Conservation (phyloP, 2,113 vertebrate genomes). For the Nothobranchius furzeri region DNA sequence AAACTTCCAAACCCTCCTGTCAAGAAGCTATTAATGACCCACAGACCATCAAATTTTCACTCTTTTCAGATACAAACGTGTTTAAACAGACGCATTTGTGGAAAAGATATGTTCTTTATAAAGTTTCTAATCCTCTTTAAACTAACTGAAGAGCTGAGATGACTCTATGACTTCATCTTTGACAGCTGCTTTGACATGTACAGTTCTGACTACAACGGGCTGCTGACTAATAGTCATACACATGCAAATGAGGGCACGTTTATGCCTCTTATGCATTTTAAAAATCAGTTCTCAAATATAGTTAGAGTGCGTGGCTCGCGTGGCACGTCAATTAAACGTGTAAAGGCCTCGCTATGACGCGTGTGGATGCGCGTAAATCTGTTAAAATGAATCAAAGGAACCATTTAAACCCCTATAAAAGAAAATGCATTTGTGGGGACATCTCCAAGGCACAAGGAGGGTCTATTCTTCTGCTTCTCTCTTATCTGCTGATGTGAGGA, state of each 20-base stretch:
- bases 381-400: conserved; percentile 43
- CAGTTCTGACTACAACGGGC: conserved; percentile 37
- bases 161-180: conserved; percentile 15
- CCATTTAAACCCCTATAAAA: conserved; percentile 39
- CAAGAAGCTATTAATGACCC: background rate
- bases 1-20: background rate
- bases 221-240: conserved; percentile 52
- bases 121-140: conserved; percentile 26
- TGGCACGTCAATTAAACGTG: conserved; percentile 62
- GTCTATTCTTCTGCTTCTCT: conserved; percentile 85
- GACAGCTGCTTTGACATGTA: conserved; percentile 41
- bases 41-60: background rate
- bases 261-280: conserved; percentile 46
- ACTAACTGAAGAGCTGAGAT: conserved; percentile 4
- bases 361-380: conserved; percentile 54
- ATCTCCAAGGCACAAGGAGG: conserved; percentile 80
- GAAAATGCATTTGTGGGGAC: conserved; percentile 30
- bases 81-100: background rate
- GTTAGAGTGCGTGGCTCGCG: conserved; percentile 59
- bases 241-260: conserved; percentile 53
- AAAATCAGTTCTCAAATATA: conserved; percentile 70
- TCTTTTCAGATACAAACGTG: background rate
- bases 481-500: conserved; percentile 92
- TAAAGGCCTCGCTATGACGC: conserved; percentile 49
- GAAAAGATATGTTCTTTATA: background rate